These are phyloP conservation scores for Eustalomyia histrio DNA, from an alignment of 2,888 invertebrate species.

Conservation along the genomic window DNA sequence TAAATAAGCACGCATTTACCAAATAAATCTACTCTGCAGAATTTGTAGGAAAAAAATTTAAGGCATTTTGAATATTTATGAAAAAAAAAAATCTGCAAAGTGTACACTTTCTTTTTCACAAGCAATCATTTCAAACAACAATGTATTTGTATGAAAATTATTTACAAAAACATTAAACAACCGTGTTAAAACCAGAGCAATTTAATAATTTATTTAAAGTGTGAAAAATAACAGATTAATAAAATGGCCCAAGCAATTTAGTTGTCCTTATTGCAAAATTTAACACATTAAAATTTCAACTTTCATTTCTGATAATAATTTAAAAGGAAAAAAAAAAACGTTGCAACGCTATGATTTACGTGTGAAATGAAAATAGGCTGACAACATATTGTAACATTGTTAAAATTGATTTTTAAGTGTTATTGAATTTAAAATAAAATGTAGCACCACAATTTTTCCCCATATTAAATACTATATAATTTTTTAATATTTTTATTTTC, in stretches of 20 bases:
- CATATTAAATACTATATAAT: constrained; percentile 9
- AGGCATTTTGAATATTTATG: no score
- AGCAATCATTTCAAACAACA: no score
- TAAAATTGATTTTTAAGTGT: constrained; percentile 50
- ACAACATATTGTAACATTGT: constrained; percentile 40
- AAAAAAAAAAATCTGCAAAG: no score
- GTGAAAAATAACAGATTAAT: constrained; percentile 12
- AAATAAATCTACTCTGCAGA: no score
- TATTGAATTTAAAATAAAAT: constrained; percentile 36
- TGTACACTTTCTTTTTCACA: no score
- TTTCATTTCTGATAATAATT: constrained; percentile 25
- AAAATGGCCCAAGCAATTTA: constrained; percentile 28
- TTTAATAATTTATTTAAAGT: constrained; percentile 50
- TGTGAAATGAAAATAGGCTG: background rate
- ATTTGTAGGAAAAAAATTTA: no score
- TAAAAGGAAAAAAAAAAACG: background rate
- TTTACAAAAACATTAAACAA: no score
- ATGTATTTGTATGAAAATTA: no score
- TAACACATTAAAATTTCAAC: constrained; percentile 19
- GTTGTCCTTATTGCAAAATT: constrained; percentile 21
- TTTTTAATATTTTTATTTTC: constrained; percentile 20
- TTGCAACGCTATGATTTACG: background rate
- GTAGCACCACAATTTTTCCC: constrained; percentile 29
- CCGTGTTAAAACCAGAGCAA: constrained; percentile 44
- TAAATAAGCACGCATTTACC: no score